Evolutionary conservation across 2,113 vertebrate species (phyloP), one percentile per base, ranked within the genome.

Genomic region (Campylomormyrus tamandua): DNA sequence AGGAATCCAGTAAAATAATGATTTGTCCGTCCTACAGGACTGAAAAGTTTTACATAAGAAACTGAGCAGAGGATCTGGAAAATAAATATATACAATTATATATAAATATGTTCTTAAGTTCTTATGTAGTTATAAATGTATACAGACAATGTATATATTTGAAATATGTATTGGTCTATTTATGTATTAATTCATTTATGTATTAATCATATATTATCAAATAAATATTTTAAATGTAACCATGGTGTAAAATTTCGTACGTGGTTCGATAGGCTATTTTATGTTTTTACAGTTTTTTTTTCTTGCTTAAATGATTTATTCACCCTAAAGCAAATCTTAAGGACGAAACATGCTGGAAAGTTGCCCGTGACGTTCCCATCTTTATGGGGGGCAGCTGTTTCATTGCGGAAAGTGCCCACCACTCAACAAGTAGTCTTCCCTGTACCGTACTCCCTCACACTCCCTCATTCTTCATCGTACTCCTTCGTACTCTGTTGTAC

Each of bases 301-400:
- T 35, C 1, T 27, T 27, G 45, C 9, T 31, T 86, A 49, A 46
- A 15, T 27, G 46, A n/a, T 49, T 27, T 27, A n/a, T 31, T 48
- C n/a, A 86, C n/a, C 46, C 24, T 24, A 86, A 86, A 86, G 45
- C 48, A 24, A 86, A 70, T 70, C n/a, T 66, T 66, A n/a, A 66
- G 62, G 62, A 27, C 62, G 21, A 48, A 50, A 87, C 77, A 83
- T 31, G 31, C 70, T 53, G 50, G 58, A 77, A 89, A 85, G 45
- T 87, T 90, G n/a, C 27, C 21, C 90, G 77, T 89, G 66, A 77
- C 84, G 53, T 70, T 27, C 74, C 90, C 91, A 91, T 80, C 74
- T 17, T 80, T 80, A n/a, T 42, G 35, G 19, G 74, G 74, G 35
- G 74, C 35, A 80, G 74, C 15, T 42, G 74, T 39, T 35, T 17